Evolutionary conservation across 1,140 invertebrate species (phyloP).

Genomic region (Achatina immaculata): DNA sequence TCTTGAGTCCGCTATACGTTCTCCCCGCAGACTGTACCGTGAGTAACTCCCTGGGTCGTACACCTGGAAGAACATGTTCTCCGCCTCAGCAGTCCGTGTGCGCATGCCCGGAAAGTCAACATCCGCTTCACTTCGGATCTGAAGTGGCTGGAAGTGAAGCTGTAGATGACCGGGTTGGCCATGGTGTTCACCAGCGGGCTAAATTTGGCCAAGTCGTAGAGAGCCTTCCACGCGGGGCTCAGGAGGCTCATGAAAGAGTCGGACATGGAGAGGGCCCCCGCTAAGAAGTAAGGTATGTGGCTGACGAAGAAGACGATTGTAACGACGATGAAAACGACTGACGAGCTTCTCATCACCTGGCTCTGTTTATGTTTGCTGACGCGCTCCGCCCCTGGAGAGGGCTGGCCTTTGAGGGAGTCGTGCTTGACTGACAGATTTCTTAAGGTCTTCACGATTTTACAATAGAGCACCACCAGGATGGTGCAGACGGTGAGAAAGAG

Average conservation of each 20-base stretch:
- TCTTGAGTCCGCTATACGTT: too few species aligned
- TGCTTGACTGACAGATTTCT: slow-evolving; percentile 15
- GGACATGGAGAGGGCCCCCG: slow-evolving; percentile 26
- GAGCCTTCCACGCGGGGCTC: slow-evolving; percentile 36
- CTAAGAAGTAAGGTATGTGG: slow-evolving; percentile 43
- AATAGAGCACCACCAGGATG: slow-evolving; percentile 35
- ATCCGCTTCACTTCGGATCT: slow-evolving; percentile 40
- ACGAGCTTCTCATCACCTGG: slow-evolving; percentile 12
- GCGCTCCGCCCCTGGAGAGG: too few species aligned
- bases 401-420: too few species aligned
- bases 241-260: slow-evolving; percentile 25
- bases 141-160: slow-evolving; percentile 44
- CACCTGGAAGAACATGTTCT: slow-evolving; percentile 10
- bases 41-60: background rate
- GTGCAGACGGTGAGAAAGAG: slow-evolving; percentile 29
- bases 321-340: slow-evolving; percentile 42
- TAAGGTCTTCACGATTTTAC: slow-evolving; percentile 28
- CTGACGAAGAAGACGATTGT: slow-evolving; percentile 46
- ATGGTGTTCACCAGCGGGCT: slow-evolving; percentile 43
- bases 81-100: background rate
- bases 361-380: background rate
- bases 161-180: slow-evolving; percentile 49
- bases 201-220: slow-evolving; percentile 43
- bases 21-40: background rate
- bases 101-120: slow-evolving; percentile 31